Conservation (phyloP, 1,140 invertebrate genomes). For the Philopotamus ludificatus region DNA sequence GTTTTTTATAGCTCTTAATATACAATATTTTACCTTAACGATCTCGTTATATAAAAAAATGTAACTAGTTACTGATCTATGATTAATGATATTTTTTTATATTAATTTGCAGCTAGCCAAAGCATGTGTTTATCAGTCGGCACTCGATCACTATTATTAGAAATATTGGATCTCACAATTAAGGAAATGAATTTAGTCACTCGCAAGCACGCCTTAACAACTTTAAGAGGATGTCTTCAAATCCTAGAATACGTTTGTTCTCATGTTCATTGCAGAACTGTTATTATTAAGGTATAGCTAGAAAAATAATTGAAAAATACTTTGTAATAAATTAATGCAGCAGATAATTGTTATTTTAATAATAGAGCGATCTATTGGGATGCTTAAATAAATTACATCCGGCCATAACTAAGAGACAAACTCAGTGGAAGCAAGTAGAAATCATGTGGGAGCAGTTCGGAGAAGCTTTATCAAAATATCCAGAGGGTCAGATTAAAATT, state of each 20-base stretch:
- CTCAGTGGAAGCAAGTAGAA: constrained; percentile 36
- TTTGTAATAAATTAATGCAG: no score
- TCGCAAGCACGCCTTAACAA: constrained; percentile 18
- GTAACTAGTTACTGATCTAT: no score
- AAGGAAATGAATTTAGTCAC: constrained; percentile 36
- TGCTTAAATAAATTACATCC: constrained; percentile 37
- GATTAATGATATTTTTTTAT: background rate
- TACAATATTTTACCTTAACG: no score
- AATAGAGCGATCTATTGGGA: constrained; percentile 33
- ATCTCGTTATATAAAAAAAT: no score
- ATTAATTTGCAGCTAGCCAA: constrained; percentile 27
- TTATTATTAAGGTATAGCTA: constrained; percentile 36
- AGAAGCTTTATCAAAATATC: constrained; percentile 26
- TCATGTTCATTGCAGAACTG: constrained; percentile 34
- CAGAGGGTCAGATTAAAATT: constrained; percentile 34
- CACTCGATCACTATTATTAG: constrained; percentile 23
- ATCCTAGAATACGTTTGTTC: constrained; percentile 33
- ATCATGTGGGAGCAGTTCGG: constrained; percentile 31
- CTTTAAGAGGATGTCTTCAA: constrained; percentile 26
- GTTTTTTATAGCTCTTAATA: no score
- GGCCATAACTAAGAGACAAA: constrained; percentile 34
- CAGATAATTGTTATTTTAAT: background rate
- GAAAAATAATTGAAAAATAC: no score
- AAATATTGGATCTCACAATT: constrained; percentile 30
- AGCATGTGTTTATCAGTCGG: constrained; percentile 33